Conservation (phyloP, 2,113 vertebrate species). For the Ivindomyrus marchei region DNA sequence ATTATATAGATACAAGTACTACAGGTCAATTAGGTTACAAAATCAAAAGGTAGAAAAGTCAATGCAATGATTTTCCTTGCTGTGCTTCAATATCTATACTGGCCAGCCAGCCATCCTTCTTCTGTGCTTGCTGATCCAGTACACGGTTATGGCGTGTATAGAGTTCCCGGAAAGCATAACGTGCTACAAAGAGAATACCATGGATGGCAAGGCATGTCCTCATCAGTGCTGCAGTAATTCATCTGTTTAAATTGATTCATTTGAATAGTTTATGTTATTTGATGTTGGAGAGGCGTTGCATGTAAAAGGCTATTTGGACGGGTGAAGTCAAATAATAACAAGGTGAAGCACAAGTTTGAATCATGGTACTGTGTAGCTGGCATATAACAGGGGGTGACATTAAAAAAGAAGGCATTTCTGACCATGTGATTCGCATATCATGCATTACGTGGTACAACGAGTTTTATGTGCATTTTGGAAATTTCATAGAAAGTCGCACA, state of each 20-base stretch:
- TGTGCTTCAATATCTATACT: background rate
- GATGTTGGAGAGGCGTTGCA: background rate
- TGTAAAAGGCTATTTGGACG: background rate
- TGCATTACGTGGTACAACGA: background rate
- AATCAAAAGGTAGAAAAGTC: background rate
- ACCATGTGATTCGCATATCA: background rate
- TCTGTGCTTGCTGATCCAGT: background rate
- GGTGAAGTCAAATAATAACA: background rate
- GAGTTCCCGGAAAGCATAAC: background rate
- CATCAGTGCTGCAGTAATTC: background rate
- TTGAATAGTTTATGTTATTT: background rate
- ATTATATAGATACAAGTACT: background rate
- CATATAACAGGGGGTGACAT: background rate
- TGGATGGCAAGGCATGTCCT: background rate
- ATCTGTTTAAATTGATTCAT: background rate
- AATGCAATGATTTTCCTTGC: background rate
- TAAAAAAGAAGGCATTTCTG: background rate
- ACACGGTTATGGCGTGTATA: background rate
- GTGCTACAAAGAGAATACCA: background rate
- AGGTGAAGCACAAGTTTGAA: background rate
- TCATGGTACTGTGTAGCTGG: background rate
- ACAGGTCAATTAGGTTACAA: background rate
- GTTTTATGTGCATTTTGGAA: background rate
- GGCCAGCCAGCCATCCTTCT: background rate
- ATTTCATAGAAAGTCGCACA: background rate